Evolutionary conservation across 2,113 vertebrate genomes (phyloP).

Genomic region (Callipepla californica): DNA sequence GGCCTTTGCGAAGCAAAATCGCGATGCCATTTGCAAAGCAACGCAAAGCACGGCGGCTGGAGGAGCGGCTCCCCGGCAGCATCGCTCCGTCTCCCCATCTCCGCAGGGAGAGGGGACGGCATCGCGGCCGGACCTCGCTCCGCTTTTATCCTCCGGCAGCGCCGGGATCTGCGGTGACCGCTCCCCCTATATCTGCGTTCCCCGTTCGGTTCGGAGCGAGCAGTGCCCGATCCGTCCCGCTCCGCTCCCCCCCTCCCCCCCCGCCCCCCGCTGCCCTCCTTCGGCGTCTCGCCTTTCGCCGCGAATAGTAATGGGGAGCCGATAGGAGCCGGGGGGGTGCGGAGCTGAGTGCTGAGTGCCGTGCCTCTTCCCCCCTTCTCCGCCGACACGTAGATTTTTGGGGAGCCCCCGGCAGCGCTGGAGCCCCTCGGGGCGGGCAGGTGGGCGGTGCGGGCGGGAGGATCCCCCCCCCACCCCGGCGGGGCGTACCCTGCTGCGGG

Average conservation of each 20-base stretch:
- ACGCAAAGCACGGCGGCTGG: not conserved
- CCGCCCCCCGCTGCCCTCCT: constrained; percentile 11
- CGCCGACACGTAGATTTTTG: not conserved
- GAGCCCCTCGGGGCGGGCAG: constrained; percentile 33
- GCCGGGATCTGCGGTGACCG: not conserved
- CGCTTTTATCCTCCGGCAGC: not conserved
- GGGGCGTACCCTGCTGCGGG: not conserved
- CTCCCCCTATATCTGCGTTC: too few relatives aligned
- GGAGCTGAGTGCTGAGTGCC: not conserved
- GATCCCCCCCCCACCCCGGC: not conserved
- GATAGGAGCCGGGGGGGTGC: constrained; percentile 9
- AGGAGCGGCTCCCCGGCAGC: not conserved
- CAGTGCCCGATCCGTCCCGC: not conserved
- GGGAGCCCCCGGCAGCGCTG: not conserved
- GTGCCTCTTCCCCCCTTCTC: not conserved
- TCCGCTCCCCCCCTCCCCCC: not conserved
- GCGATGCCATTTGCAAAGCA: not conserved
- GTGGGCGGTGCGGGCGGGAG: not conserved
- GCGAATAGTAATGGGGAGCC: not conserved
- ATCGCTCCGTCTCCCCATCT: not conserved
- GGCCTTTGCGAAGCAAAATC: not conserved
- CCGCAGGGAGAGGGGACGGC: not conserved
- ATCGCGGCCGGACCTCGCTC: not conserved
- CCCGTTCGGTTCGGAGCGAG: too few relatives aligned
- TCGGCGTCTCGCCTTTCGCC: constrained; percentile 15